phyloP scores from a whole-genome alignment of 2,797 vertebrate species.

The Rhabdomys pumilio region DNA sequence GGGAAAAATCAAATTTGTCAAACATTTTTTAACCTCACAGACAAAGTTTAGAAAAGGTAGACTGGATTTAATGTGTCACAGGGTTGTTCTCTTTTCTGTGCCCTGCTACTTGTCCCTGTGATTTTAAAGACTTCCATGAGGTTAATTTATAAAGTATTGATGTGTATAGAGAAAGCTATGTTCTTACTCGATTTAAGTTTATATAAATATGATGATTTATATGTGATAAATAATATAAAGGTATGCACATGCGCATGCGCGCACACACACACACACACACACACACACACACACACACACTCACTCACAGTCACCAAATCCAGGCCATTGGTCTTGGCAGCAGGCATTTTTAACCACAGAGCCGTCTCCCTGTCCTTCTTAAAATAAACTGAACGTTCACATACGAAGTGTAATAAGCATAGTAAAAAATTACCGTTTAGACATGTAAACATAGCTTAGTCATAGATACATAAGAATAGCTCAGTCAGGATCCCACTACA shows the following conservation, averaged over 20 bases:
- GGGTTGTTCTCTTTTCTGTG: background rate
- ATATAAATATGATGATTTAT: background rate
- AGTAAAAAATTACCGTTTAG: background rate
- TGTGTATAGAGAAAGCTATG: background rate
- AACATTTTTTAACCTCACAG: slow-evolving; percentile 33
- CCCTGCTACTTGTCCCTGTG: background rate
- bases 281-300: no score
- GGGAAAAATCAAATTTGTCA: background rate
- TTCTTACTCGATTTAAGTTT: slow-evolving; percentile 40
- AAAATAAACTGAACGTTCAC: slow-evolving; percentile 12
- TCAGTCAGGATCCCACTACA: background rate
- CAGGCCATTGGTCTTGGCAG: background rate
- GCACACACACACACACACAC: no score
- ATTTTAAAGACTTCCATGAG: slow-evolving; percentile 59
- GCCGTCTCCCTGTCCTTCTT: background rate
- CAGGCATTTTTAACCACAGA: background rate
- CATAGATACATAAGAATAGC: background rate
- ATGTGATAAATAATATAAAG: background rate
- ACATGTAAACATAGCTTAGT: background rate
- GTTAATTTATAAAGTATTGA: slow-evolving; percentile 45
- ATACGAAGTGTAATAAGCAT: background rate
- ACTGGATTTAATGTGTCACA: background rate
- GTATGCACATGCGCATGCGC: no score
- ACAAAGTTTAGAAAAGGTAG: background rate
- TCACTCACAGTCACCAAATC: background rate